A percentile compares a stretch with the other conserved stretches of the same genome.
Conservation (phyloP, 2,888 invertebrate genomes). For the Megamerina dolium region DNA sequence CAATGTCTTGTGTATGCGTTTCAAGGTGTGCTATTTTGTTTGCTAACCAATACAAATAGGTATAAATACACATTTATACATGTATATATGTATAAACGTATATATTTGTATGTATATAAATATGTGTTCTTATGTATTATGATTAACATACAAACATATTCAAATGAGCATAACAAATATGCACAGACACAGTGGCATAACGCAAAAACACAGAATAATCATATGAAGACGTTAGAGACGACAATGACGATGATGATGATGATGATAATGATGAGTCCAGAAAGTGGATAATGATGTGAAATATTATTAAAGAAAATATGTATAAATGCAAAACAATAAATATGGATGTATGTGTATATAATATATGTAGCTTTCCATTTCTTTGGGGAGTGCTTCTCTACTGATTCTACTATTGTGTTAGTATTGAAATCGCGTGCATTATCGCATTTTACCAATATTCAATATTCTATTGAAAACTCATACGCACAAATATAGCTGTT, state of each 20-base stretch:
- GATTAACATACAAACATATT: too few relatives aligned
- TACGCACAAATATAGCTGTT: background rate
- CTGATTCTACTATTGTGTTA: background rate
- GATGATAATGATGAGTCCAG: too few relatives aligned
- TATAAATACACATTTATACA: background rate
- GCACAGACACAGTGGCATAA: conserved; percentile 1
- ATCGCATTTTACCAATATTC: conserved; percentile 5
- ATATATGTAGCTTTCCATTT: background rate
- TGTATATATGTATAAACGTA: too few relatives aligned
- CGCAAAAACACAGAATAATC: conserved; percentile 2
- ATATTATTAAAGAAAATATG: too few relatives aligned
- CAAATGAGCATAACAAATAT: conserved; percentile 6
- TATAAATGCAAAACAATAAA: too few relatives aligned
- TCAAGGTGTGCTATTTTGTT: background rate
- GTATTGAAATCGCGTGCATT: conserved; percentile 25
- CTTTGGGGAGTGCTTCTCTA: background rate
- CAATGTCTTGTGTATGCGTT: background rate
- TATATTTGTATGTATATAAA: too few relatives aligned
- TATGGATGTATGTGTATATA: too few relatives aligned
- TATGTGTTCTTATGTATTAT: too few relatives aligned
- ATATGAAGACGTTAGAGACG: background rate
- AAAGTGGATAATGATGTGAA: too few relatives aligned
- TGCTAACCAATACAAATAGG: background rate
- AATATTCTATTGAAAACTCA: conserved; percentile 1
- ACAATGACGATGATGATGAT: too few relatives aligned